Evolutionary conservation across 2,113 vertebrate species (phyloP).

Genomic region (Heterotis niloticus): DNA sequence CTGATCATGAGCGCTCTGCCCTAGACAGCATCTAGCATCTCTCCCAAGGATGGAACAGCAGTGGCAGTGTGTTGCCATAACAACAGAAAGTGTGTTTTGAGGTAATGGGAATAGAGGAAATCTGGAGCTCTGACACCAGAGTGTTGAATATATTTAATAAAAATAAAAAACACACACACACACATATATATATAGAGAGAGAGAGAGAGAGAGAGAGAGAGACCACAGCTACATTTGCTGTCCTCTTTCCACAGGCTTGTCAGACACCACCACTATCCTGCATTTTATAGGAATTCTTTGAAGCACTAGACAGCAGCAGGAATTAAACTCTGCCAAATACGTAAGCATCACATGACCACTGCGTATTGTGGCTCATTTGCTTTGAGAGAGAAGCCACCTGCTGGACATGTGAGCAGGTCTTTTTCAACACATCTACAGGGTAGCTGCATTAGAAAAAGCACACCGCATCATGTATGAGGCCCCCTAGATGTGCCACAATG

Average conservation of each 20-base stretch:
- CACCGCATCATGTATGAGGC: too few relatives aligned
- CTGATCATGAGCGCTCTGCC: not conserved
- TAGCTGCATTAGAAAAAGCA: too few relatives aligned
- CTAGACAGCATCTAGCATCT: not conserved
- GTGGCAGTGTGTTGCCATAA: not conserved
- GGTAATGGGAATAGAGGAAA: not conserved
- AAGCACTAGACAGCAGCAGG: not conserved
- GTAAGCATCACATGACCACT: too few relatives aligned
- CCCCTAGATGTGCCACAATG: not conserved
- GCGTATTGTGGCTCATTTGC: too few relatives aligned
- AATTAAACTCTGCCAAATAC: not conserved
- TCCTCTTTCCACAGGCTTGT: too few relatives aligned
- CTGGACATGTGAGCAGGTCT: too few relatives aligned
- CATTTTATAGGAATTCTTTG: too few relatives aligned
- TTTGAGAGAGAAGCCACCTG: too few relatives aligned
- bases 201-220: too few relatives aligned
- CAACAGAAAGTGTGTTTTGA: not conserved
- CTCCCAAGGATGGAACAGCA: not conserved
- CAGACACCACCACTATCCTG: too few relatives aligned
- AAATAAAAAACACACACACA: not conserved
- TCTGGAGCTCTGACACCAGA: not conserved
- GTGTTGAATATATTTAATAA: not conserved
- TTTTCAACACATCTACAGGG: too few relatives aligned
- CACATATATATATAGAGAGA: not conserved
- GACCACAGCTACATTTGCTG: too few relatives aligned